These are phyloP conservation scores for Dasysyrphus tricinctus DNA, from an alignment of 2,888 invertebrate genomes.

Conservation along the genomic window DNA sequence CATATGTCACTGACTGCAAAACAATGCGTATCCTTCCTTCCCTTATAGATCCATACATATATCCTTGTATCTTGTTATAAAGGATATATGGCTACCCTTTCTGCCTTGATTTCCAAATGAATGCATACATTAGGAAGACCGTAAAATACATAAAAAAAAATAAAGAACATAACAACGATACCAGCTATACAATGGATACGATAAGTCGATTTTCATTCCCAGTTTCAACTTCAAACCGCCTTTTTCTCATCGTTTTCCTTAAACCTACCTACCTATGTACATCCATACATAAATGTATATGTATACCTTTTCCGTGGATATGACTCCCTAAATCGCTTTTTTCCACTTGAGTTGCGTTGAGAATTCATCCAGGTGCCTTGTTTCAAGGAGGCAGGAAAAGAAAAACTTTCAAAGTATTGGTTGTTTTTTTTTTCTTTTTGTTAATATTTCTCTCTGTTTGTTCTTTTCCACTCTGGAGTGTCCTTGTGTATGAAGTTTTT, in stretches of 20 bases:
- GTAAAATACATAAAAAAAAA: slow-evolving; percentile 44
- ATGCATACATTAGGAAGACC: slow-evolving; percentile 69
- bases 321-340: slow-evolving; percentile 57
- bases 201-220: slow-evolving; percentile 71
- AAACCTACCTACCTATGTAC: slow-evolving; percentile 2
- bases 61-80: slow-evolving; percentile 27
- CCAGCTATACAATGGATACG: slow-evolving; percentile 67
- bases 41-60: slow-evolving; percentile 11
- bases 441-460: slow-evolving; percentile 26
- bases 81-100: slow-evolving; percentile 55
- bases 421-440: slow-evolving; percentile 34
- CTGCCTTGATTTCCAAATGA: slow-evolving; percentile 67
- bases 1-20: slow-evolving; percentile 72
- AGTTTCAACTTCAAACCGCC: slow-evolving; percentile 35
- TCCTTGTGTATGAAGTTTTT: slow-evolving; percentile 21
- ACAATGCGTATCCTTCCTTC: slow-evolving; percentile 67
- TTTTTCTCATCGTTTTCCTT: slow-evolving; percentile 17
- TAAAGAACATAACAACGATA: slow-evolving; percentile 42
- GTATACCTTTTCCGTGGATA: slow-evolving; percentile 9
- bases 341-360: slow-evolving; percentile 62
- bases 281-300: not conserved
- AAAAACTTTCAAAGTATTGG: slow-evolving; percentile 40
- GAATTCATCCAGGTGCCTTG: slow-evolving; percentile 68
- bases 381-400: slow-evolving; percentile 13
- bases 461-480: not conserved